These are phyloP conservation scores for Parus major DNA, from an alignment of 2,113 vertebrate species.

Conservation along the genomic window DNA sequence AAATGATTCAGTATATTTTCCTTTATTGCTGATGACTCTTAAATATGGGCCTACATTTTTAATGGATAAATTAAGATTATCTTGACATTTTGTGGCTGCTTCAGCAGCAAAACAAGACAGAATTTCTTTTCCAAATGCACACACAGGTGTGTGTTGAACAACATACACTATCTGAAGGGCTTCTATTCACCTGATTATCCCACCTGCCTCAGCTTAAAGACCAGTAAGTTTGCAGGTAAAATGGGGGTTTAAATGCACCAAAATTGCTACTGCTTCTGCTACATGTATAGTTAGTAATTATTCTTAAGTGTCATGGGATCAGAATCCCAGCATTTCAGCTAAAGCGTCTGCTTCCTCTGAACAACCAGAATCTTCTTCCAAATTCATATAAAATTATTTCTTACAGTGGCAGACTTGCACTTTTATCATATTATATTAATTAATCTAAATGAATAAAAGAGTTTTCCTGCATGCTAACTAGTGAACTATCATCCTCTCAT, in stretches of 20 bases:
- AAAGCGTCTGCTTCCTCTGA: not conserved
- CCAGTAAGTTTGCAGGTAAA: conserved; percentile 24
- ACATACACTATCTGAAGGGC: conserved; percentile 34
- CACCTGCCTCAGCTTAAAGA: conserved; percentile 64
- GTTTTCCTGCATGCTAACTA: not conserved
- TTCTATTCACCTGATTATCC: conserved; percentile 36
- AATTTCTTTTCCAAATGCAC: conserved; percentile 74
- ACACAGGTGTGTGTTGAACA: conserved; percentile 71
- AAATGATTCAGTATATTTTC: conserved; percentile 85
- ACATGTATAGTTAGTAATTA: not conserved
- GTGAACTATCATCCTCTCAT: not conserved
- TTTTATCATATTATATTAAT: not conserved
- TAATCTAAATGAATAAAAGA: conserved; percentile 20
- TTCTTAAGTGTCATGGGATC: conserved; percentile 20
- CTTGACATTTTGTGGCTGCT: conserved; percentile 74
- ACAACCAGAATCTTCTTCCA: not conserved
- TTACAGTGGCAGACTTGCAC: not conserved
- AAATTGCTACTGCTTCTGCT: conserved; percentile 38
- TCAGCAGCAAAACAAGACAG: conserved; percentile 70
- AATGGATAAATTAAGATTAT: conserved; percentile 81
- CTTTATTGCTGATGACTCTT: conserved; percentile 85
- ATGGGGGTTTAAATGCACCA: not conserved
- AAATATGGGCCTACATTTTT: conserved; percentile 79
- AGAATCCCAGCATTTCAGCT: conserved; percentile 25
- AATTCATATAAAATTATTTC: not conserved